Evolutionary conservation across 2,113 vertebrate species (phyloP).

Genomic region (Puffinus mauretanicus): DNA sequence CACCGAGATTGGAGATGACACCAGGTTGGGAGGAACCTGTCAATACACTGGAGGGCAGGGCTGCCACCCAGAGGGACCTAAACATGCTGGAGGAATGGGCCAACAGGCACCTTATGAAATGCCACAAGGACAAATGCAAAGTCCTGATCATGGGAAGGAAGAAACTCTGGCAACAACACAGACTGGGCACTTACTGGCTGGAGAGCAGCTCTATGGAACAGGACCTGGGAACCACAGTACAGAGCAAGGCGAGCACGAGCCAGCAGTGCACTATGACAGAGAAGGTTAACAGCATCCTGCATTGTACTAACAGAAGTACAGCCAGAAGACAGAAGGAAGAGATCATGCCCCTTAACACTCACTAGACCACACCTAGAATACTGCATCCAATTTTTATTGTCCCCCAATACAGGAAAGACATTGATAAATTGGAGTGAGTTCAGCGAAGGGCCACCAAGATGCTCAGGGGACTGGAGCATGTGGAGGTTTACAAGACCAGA

Average conservation of each 20-base stretch:
- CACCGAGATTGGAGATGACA: background rate
- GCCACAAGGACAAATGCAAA: background rate
- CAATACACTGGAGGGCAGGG: background rate
- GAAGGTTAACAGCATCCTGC: background rate
- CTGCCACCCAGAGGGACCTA: background rate
- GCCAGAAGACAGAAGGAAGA: background rate
- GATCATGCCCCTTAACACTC: background rate
- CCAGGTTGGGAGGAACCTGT: background rate
- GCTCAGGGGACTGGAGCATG: background rate
- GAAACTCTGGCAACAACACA: background rate
- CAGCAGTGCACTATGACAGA: background rate
- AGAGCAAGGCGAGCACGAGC: background rate
- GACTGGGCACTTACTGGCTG: background rate
- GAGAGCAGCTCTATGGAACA: background rate
- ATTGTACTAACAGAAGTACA: background rate
- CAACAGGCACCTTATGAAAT: background rate
- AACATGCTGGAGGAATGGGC: background rate
- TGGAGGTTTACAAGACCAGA: background rate
- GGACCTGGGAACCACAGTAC: background rate
- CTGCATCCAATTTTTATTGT: background rate
- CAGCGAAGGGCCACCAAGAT: background rate
- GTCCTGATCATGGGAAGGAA: rapidly evolving
- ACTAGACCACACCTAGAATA: background rate
- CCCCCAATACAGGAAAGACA: background rate
- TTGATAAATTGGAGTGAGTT: background rate